phyloP scores from a whole-genome alignment of 2,797 vertebrate genomes.

The Pelodytes ibericus region DNA sequence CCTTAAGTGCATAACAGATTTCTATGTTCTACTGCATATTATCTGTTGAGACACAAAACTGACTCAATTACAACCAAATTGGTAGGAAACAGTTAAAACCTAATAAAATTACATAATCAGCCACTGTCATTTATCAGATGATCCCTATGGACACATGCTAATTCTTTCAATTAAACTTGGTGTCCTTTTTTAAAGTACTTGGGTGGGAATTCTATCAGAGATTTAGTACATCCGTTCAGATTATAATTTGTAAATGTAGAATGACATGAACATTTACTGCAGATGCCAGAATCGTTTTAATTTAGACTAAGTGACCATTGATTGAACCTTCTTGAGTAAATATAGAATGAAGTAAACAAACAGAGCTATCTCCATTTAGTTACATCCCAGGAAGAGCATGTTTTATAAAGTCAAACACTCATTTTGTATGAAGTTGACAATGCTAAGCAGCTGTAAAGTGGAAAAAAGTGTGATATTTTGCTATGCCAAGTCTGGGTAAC shows the following conservation, averaged over 20 bases:
- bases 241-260: constrained; percentile 1
- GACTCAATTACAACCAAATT: too few relatives aligned
- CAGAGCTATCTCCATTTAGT: constrained; percentile 22
- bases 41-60: too few relatives aligned
- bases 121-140: too few relatives aligned
- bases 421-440: neutral
- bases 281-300: constrained; percentile 22
- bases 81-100: too few relatives aligned
- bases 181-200: neutral
- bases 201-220: neutral
- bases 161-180: too few relatives aligned
- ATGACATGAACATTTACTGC: constrained; percentile 9
- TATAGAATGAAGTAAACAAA: constrained; percentile 38
- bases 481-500: neutral
- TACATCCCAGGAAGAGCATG: constrained; percentile 8
- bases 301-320: constrained; percentile 39
- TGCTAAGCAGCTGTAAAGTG: neutral
- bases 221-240: neutral
- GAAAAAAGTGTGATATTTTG: neutral
- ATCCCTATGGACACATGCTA: too few relatives aligned
- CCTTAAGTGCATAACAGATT: too few relatives aligned
- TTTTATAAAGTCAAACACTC: constrained; percentile 21
- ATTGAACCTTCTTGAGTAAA: constrained; percentile 55
- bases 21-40: too few relatives aligned
- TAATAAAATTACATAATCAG: too few relatives aligned